These are phyloP conservation scores for Indri indri DNA, from an alignment of 2,113 vertebrate species.

Conservation along the genomic window DNA sequence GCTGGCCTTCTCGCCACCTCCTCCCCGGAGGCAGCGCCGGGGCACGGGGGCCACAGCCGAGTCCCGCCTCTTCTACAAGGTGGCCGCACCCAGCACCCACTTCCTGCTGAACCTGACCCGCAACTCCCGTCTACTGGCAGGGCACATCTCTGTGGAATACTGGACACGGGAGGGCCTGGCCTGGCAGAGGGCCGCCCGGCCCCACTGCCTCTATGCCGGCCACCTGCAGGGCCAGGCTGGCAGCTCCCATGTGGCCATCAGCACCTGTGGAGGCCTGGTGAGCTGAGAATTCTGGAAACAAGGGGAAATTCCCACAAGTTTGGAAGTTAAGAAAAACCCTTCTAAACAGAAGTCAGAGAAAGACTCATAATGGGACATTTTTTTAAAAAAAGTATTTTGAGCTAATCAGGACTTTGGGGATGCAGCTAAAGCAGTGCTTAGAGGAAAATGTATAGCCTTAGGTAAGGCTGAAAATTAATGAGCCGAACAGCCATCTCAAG, in stretches of 20 bases:
- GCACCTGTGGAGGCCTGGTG: constrained; percentile 99
- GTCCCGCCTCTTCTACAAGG: constrained; percentile 93
- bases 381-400: not conserved
- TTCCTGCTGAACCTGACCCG: constrained; percentile 96
- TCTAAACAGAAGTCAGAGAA: not conserved
- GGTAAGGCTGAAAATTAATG: not conserved
- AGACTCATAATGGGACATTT: not conserved
- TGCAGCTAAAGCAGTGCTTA: not conserved
- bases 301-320: not conserved
- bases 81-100: constrained; percentile 91
- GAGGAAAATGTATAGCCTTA: not conserved
- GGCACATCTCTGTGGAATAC: constrained; percentile 96
- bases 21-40: constrained; percentile 82
- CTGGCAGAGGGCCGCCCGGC: constrained; percentile 93
- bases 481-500: not conserved
- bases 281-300: constrained; percentile 74
- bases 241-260: constrained; percentile 95
- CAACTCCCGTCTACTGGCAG: constrained; percentile 92
- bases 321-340: not conserved
- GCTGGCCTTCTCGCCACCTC: constrained; percentile 83
- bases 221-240: constrained; percentile 93
- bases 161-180: constrained; percentile 94
- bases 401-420: not conserved
- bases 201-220: constrained; percentile 94
- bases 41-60: constrained; percentile 83